These are phyloP conservation scores for Melanotus villosus DNA, from an alignment of 2,888 invertebrate genomes.

Conservation along the genomic window DNA sequence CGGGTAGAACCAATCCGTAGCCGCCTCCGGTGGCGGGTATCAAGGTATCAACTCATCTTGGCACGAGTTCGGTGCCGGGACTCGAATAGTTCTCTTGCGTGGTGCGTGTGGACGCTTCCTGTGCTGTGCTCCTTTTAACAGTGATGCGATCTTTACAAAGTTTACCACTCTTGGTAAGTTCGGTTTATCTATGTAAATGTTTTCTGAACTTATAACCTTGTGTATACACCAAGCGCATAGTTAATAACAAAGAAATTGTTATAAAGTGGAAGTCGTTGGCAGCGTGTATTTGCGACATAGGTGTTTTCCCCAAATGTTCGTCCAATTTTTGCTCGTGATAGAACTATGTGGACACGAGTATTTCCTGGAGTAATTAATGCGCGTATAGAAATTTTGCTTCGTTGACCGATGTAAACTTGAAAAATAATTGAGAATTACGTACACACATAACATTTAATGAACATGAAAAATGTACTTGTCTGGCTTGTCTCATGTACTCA, in stretches of 20 bases:
- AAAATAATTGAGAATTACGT: too few species aligned
- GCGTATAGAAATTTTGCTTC: neutral
- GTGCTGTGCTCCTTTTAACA: slow-evolving; percentile 39
- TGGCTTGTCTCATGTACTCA: too few species aligned
- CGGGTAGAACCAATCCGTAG: slow-evolving; percentile 67
- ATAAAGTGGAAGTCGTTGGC: neutral
- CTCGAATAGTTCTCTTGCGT: slow-evolving; percentile 63
- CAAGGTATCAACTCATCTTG: slow-evolving; percentile 66
- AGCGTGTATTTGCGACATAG: neutral
- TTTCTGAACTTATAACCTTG: slow-evolving; percentile 41
- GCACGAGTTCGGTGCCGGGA: slow-evolving; percentile 63
- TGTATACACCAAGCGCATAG: slow-evolving; percentile 24
- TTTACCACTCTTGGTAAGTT: slow-evolving; percentile 51
- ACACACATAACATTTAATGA: too few species aligned
- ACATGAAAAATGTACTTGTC: too few species aligned
- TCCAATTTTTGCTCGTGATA: slow-evolving; percentile 30
- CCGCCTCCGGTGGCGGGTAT: slow-evolving; percentile 65
- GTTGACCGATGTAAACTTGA: neutral
- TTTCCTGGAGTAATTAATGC: neutral
- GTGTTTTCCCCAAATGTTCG: neutral
- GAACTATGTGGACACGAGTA: slow-evolving; percentile 38
- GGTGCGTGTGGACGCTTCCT: slow-evolving; percentile 62
- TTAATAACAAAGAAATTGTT: slow-evolving; percentile 30
- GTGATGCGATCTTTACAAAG: slow-evolving; percentile 31
- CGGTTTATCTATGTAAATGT: slow-evolving; percentile 46